A percentile compares a stretch with the other conserved stretches of the same genome.
Evolutionary conservation across 2,797 vertebrate genomes (phyloP).

Genomic region (Dallia pectoralis): DNA sequence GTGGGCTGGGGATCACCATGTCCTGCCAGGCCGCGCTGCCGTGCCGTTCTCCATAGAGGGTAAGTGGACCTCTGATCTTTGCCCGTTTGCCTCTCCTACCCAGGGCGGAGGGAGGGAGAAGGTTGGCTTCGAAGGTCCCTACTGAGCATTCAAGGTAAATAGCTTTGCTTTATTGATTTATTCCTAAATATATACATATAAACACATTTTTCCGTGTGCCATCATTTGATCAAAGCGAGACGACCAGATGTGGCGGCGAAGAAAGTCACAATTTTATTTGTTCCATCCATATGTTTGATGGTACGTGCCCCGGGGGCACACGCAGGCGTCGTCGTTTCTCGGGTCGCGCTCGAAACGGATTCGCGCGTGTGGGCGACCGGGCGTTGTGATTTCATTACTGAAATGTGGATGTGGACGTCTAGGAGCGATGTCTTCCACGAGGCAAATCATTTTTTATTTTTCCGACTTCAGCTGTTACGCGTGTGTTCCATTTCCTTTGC

Average conservation of each 20-base stretch:
- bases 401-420: not conserved
- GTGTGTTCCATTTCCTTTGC: constrained; percentile 27
- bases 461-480: too few relatives aligned
- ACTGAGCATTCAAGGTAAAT: constrained; percentile 74
- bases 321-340: not conserved
- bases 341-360: too few relatives aligned
- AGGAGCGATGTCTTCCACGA: too few relatives aligned
- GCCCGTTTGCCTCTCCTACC: constrained; percentile 72
- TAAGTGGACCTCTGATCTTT: constrained; percentile 76
- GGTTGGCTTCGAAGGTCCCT: constrained; percentile 71
- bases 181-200: constrained; percentile 30
- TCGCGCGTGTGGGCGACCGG: not conserved
- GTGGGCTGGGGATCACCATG: not conserved
- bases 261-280: constrained; percentile 2
- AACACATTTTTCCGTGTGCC: not conserved
- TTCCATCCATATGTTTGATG: not conserved
- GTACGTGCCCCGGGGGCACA: not conserved
- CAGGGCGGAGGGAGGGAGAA: constrained; percentile 68
- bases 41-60: constrained; percentile 66
- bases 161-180: constrained; percentile 28
- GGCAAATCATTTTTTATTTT: too few relatives aligned
- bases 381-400: too few relatives aligned
- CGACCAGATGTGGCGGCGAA: not conserved
- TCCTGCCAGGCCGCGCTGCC: constrained; percentile 59
- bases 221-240: not conserved